A percentile compares a stretch with the other conserved stretches of the same genome.
These are phyloP conservation scores for Heterodera carotae DNA, from an alignment of 1,140 invertebrate genomes.

Conservation along the genomic window DNA sequence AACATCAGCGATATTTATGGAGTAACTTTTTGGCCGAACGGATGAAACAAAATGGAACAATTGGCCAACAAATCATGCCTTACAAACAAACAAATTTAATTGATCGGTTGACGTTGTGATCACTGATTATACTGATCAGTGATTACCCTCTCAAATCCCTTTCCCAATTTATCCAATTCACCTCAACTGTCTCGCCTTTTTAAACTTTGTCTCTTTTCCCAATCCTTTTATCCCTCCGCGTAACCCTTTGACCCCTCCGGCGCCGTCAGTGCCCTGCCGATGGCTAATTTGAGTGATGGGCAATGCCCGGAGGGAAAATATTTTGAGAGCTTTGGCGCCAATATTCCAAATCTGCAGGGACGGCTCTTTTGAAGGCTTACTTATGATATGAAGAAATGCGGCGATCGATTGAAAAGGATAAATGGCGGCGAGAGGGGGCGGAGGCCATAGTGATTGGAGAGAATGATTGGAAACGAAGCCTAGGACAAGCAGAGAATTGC, in stretches of 20 bases:
- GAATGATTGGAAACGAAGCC: not conserved
- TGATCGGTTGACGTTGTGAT: too few species aligned
- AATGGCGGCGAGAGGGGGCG: not conserved
- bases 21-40: too few species aligned
- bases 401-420: slow-evolving; percentile 21
- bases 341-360: not conserved
- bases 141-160: too few species aligned
- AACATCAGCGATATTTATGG: too few species aligned
- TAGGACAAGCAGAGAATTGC: not conserved
- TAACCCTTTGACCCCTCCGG: slow-evolving; percentile 10
- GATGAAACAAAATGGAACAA: too few species aligned
- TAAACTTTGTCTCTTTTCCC: not conserved
- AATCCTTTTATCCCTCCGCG: not conserved
- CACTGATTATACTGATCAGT: too few species aligned
- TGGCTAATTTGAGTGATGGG: slow-evolving; percentile 21
- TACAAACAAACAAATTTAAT: too few species aligned
- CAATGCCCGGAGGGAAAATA: slow-evolving; percentile 11
- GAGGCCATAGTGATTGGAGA: not conserved
- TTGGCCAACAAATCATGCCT: too few species aligned
- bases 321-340: slow-evolving; percentile 35
- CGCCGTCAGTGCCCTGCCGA: not conserved
- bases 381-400: slow-evolving; percentile 1
- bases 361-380: slow-evolving; percentile 15
- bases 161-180: too few species aligned
- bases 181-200: too few species aligned